A percentile compares a stretch with the other conserved stretches of the same genome.
phyloP scores from a whole-genome alignment of 2,797 vertebrate genomes.

The Sebastes dallii region DNA sequence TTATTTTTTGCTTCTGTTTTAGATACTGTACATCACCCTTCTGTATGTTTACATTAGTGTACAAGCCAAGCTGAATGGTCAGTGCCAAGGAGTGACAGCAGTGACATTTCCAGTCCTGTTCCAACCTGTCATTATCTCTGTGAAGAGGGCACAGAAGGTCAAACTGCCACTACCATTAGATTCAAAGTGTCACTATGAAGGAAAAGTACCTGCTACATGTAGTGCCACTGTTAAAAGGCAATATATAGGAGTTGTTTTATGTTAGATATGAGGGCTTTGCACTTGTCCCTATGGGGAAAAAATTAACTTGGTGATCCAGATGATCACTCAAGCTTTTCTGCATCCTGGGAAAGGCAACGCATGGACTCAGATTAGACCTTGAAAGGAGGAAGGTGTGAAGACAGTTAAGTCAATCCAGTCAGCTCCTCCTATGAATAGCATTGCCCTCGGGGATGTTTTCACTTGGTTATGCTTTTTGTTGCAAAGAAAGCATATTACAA shows the following conservation, averaged over 20 bases:
- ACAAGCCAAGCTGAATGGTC: constrained; percentile 10
- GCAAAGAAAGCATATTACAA: neutral
- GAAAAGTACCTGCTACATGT: constrained; percentile 32
- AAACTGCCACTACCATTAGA: constrained; percentile 54
- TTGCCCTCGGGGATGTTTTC: neutral
- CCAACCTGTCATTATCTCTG: constrained; percentile 24
- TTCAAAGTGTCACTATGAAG: constrained; percentile 41
- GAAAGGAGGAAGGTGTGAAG: neutral
- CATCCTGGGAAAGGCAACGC: constrained; percentile 1
- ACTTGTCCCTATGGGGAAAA: neutral
- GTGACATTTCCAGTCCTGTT: constrained; percentile 61
- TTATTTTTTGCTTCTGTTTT: neutral
- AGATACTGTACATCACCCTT: constrained; percentile 3
- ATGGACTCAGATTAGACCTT: neutral
- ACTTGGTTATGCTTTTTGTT: neutral
- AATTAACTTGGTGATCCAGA: constrained; percentile 4
- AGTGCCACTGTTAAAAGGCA: constrained; percentile 14
- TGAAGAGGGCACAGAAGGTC: constrained; percentile 57
- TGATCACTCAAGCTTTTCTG: constrained; percentile 23
- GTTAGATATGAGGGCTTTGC: neutral
- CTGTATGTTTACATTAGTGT: constrained; percentile 31
- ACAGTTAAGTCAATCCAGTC: neutral
- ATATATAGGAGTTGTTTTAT: neutral
- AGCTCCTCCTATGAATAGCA: neutral
- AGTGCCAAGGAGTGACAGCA: constrained; percentile 37